Percentiles rank a stretch among this genome's conserved stretches.
Conservation (phyloP, 2,113 vertebrate species). For the Cavia aperea region DNA sequence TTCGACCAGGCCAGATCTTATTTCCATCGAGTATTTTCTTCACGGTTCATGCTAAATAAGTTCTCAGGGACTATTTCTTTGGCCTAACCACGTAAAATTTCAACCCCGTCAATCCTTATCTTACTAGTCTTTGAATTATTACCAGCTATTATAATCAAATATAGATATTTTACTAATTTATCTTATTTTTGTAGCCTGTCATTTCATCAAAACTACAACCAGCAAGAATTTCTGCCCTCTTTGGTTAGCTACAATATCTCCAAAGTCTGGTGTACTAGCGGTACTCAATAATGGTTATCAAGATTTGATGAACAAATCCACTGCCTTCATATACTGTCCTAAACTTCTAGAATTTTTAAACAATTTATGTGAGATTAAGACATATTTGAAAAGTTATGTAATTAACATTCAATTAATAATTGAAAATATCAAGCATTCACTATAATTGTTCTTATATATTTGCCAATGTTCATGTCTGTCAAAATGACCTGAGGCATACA, state of each 20-base stretch:
- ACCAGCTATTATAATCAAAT: background rate
- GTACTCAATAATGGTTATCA: background rate
- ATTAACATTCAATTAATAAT: background rate
- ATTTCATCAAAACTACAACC: background rate
- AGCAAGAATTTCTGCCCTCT: background rate
- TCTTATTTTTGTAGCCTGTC: background rate
- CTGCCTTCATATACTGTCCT: background rate
- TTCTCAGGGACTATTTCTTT: background rate
- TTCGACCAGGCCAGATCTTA: background rate
- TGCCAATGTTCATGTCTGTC: background rate
- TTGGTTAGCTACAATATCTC: background rate
- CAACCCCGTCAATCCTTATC: fast-evolving
- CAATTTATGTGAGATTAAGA: background rate
- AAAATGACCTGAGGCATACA: background rate
- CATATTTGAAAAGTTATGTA: background rate
- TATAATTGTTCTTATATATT: background rate
- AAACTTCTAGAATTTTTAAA: background rate
- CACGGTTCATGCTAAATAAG: background rate
- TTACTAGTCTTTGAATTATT: background rate
- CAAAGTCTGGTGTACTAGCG: background rate
- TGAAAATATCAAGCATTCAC: background rate
- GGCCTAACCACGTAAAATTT: background rate
- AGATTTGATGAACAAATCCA: background rate
- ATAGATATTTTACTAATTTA: background rate
- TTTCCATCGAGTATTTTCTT: background rate